These are phyloP conservation scores for Orchesella cincta DNA, from an alignment of 1,140 invertebrate genomes.

Conservation along the genomic window DNA sequence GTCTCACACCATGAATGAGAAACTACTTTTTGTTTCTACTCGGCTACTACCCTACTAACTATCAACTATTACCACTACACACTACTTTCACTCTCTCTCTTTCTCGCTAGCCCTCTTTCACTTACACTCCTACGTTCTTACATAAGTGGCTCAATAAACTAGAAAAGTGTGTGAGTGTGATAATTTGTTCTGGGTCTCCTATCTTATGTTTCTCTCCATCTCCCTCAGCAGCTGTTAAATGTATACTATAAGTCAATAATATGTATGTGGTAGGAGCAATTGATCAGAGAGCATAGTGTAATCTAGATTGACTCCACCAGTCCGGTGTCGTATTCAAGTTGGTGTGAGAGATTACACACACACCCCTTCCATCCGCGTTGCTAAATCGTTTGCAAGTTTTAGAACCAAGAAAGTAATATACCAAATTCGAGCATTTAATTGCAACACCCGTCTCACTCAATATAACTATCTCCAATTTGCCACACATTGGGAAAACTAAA, in stretches of 20 bases:
- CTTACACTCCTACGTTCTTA: neutral
- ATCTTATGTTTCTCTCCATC: neutral
- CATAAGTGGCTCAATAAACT: neutral
- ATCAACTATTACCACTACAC: neutral
- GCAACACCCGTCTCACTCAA: no score
- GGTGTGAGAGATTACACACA: slow-evolving; percentile 25
- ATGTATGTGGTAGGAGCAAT: neutral
- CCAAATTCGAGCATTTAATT: no score
- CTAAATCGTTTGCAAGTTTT: slow-evolving; percentile 14
- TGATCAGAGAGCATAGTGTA: neutral
- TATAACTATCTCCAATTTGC: no score
- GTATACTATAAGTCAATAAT: neutral
- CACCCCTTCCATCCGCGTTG: slow-evolving; percentile 13
- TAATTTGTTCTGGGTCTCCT: slow-evolving; percentile 5
- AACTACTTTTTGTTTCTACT: neutral
- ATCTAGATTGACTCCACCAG: slow-evolving; percentile 25
- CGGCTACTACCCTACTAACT: no score
- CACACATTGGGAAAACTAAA: no score
- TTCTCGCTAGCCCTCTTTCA: neutral
- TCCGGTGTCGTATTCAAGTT: slow-evolving; percentile 19
- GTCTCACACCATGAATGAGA: slow-evolving; percentile 13
- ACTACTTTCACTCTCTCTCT: neutral
- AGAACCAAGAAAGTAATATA: no score
- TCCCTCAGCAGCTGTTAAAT: slow-evolving; percentile 3
- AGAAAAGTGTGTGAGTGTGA: neutral